A percentile compares a stretch with the other conserved stretches of the same genome.
Conservation (phyloP, 1,140 invertebrate genomes). For the Triops cancriformis region DNA sequence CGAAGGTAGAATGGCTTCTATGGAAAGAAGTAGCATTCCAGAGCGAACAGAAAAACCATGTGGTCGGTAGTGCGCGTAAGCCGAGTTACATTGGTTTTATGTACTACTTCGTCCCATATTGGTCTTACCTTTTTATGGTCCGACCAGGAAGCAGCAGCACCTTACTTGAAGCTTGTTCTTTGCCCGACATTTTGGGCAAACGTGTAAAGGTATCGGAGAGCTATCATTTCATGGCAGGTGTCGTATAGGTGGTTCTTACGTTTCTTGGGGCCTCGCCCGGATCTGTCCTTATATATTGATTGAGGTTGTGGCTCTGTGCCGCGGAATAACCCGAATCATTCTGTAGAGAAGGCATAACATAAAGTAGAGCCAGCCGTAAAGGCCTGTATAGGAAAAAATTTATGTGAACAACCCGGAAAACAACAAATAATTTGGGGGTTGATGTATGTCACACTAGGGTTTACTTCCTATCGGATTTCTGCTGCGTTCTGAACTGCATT, state of each 20-base stretch:
- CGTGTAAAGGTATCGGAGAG: neutral
- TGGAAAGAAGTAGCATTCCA: neutral
- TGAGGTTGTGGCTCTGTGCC: neutral
- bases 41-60: neutral
- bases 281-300: constrained; percentile 11
- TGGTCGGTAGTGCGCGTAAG: neutral
- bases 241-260: neutral
- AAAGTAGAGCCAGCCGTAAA: neutral
- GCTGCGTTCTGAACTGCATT: neutral
- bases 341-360: neutral
- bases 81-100: neutral
- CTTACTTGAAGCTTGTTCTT: neutral
- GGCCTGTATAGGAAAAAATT: neutral
- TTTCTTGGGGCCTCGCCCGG: neutral
- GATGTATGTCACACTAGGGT: too few relatives aligned
- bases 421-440: too few relatives aligned
- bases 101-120: neutral
- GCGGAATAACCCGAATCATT: neutral
- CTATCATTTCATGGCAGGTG: constrained; percentile 5
- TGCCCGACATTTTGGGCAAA: neutral
- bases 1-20: neutral
- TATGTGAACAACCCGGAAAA: neutral
- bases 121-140: constrained; percentile 10
- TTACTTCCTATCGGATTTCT: neutral
- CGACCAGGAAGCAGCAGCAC: neutral